Base-by-base conservation (phyloP, 2,113 vertebrate species). In the Aldabrachelys gigantea region DNA sequence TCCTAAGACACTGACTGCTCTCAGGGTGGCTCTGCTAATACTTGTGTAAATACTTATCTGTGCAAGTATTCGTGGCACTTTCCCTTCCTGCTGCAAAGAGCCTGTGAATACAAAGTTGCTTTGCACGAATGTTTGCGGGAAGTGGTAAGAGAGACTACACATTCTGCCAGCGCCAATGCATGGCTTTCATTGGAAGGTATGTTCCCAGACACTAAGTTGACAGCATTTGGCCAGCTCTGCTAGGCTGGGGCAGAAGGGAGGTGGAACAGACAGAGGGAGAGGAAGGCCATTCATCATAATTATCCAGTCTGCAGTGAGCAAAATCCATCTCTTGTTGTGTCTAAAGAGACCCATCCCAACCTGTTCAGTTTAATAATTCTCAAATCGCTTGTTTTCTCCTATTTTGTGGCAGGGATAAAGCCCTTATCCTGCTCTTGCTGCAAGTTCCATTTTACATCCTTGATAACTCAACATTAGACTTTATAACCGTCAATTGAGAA, bases 81-180 rank as follows among this genome's bases (percentile, higher is more conserved):
- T 27, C 75, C 75, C 41, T 78, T 27, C 44, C 72, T 47, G 65
- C 72, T 47, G 35, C 38, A 78, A 47, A 44, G 44, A 27, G 38
- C 41, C 44, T 87, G 82, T 96, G 96, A 97, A 94, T 38, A 84
- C 5, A 50, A 57, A 94, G 79, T 87, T 93, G 57, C 84, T 91
- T 94, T 94, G 86, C 89, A 87, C 92, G 93, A 95, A 95, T 86
- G 84, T 84, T 89, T 84, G 89, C 88, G 57, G 92, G 93, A 91
- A 97, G 91, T 54, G 11, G 22, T 8, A 29, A 47, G 44, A 44
- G 41, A 47, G 75, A 41, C 9, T 12, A 41, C 10, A 25, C 13
- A 13, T 76, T 8, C 22, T 44, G 24, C 25, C 38, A 44, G 47
- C 27, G 44, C 41, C 7, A 27, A 27, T 7, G 12, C 11, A 4